phyloP scores from a whole-genome alignment of 2,888 invertebrate genomes.

The Drosophila buzzatii region DNA sequence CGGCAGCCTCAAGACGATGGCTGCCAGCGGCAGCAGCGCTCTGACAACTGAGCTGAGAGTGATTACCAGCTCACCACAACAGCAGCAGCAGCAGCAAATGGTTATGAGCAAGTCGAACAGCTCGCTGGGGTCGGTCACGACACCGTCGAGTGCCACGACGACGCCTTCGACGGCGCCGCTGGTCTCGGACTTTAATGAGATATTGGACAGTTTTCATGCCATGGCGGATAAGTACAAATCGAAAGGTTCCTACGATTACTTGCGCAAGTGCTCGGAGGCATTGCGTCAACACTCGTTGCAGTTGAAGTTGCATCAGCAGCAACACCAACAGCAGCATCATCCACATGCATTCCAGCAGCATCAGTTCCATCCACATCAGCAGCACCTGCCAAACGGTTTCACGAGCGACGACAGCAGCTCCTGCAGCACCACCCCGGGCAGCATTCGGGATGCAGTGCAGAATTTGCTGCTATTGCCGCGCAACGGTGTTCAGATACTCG shows the following conservation, averaged over 20 bases:
- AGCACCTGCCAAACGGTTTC: conserved; percentile 76
- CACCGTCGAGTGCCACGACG: conserved; percentile 74
- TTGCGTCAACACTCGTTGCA: conserved; percentile 84
- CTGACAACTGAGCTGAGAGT: conserved; percentile 71
- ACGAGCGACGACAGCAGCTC: conserved; percentile 83
- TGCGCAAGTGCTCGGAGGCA: conserved; percentile 85
- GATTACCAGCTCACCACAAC: conserved; percentile 72
- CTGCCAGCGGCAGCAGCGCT: conserved; percentile 42
- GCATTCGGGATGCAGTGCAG: conserved; percentile 90
- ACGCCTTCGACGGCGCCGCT: conserved; percentile 82
- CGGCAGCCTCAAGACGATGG: conserved; percentile 69
- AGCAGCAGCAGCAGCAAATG: conserved; percentile 67
- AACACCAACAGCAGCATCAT: conserved; percentile 70
- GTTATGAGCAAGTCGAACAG: conserved; percentile 69
- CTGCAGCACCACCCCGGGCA: conserved; percentile 87
- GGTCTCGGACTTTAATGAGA: conserved; percentile 84
- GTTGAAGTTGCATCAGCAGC: conserved; percentile 76
- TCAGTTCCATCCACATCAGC: conserved; percentile 56
- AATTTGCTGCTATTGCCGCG: conserved; percentile 89
- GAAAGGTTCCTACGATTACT: conserved; percentile 84
- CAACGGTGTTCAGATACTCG: conserved; percentile 91
- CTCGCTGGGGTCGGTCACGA: conserved; percentile 66
- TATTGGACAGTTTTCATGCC: conserved; percentile 85
- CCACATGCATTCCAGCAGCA: conserved; percentile 66
- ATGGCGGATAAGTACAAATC: conserved; percentile 85